These are phyloP conservation scores for Callosobruchus maculatus DNA, from an alignment of 2,888 invertebrate species.

Conservation along the genomic window DNA sequence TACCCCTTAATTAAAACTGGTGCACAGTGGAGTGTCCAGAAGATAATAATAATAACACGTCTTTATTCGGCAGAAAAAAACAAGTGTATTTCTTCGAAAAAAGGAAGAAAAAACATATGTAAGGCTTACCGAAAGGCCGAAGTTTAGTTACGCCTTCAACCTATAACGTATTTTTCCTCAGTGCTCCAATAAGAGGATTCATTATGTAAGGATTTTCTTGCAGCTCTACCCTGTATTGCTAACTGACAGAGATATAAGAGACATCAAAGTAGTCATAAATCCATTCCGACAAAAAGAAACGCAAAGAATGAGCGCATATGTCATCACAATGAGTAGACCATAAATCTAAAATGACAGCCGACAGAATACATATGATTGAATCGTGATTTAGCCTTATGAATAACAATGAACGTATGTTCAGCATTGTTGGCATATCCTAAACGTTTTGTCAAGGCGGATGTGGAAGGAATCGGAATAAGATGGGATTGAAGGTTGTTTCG, in stretches of 20 bases:
- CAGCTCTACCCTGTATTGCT: neutral
- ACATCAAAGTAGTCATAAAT: neutral
- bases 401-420: neutral
- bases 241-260: neutral
- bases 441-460: neutral
- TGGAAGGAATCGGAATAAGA: neutral
- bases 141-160: too few relatives aligned
- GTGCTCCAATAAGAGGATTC: too few relatives aligned
- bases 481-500: neutral
- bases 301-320: neutral
- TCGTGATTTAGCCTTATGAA: neutral
- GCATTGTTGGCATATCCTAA: neutral
- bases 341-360: neutral
- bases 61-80: too few relatives aligned
- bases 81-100: too few relatives aligned
- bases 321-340: neutral
- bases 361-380: neutral
- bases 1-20: too few relatives aligned
- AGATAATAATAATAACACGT: too few relatives aligned
- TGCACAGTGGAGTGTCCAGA: too few relatives aligned
- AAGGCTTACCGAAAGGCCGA: too few relatives aligned
- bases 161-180: too few relatives aligned
- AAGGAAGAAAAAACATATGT: too few relatives aligned
- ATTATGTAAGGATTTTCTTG: too few relatives aligned
- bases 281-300: neutral